Evolutionary conservation across 2,797 vertebrate genomes (phyloP), one percentile per base, ranked within the genome.

Genomic region (Staurois parvus): DNA sequence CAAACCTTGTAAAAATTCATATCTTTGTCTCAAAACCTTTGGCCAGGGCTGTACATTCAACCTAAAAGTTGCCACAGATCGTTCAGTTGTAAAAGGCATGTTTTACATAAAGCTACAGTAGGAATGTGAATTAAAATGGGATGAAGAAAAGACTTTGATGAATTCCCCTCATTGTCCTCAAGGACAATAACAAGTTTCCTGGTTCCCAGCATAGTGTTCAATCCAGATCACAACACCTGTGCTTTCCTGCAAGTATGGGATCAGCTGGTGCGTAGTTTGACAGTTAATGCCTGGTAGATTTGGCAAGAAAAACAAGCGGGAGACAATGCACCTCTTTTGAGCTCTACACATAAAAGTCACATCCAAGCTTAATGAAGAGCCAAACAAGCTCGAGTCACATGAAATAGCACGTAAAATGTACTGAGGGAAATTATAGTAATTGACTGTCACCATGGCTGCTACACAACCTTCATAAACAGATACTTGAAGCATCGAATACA

Each of bases 161-260:
- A 29, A 62, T 87, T 83, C 76, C 70, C 26, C 15, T 70, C 81
- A 79, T 87, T 87, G 81, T 87, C 81, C 81, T 64, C 6, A 3
- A 45, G 45, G 81, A 87, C 81, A 87, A 84, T 69, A 79, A 87
- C 69, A 34, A 1, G 37, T 32, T 84, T 87, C 85, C 85, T 79
- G 76, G 76, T 87, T 87, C 85, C 85, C 85, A 86, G 80, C 74
- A 30, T 77, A 83, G 52, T 74, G 74, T 69, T 30, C 56, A 45
- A 62, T 68, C 67, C 74, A 30, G 56, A 81, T 45, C 26, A 70
- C 15, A 79, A 79, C 85, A 87, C 85, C 85, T 87, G 85, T 70
- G 70, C 81, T 45, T 64, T n/a, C 70, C 79, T 73, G 69, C 24
- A 45, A 72, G 74, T 72, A 19, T 59, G 12, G 66, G 34, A 62